Evolutionary conservation across 2,888 invertebrate species (phyloP), one percentile per base, ranked within the genome.

Genomic region (Troglohyphantes excavatus): DNA sequence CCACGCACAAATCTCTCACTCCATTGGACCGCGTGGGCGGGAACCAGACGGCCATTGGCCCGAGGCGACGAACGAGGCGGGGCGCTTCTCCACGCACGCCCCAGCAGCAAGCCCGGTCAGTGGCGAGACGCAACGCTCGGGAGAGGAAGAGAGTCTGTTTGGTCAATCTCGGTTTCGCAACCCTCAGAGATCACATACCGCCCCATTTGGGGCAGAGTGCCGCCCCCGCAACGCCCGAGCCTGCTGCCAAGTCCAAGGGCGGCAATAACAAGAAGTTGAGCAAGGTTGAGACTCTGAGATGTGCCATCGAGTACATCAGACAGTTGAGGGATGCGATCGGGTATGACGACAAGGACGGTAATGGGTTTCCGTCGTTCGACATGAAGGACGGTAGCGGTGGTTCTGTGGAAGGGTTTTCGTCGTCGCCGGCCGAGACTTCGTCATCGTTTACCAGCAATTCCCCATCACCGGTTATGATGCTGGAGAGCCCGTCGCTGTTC

Each of bases 121-220:
- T 98, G 33, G 97, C 97, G 0, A 94, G 98, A 82, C 95, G 98
- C 92, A 98, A 98, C 94, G 98, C 98, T 27, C 95, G 98, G 61
- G 98, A 98, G 94, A 94, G 98, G 92, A 98, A 98, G 93, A 95
- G 98, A 92, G 98, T 98, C 92, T 97, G 97, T 94, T 97, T 98
- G 95, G 92, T 92, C 68, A 92, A 92, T 79, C 67, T 91, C 61
- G 98, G 98, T 92, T 98, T 98, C 93, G 96, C 97, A 17, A 97
- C 96, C 67, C 95, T 98, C 26, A 95, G 98, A 39, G 97, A 97
- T 92, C 97, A 97, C 93, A 96, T 98, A 91, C 98, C 98, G 72
- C 90, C 85, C 59, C 93, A 93, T 26, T 23, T 84, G 7, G 78
- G 43, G 2, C n/a, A 53, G 6, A 26, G 39, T 17, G 9, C 82